These are phyloP conservation scores for Monopterus albus DNA, from an alignment of 2,113 vertebrate genomes.

Conservation along the genomic window DNA sequence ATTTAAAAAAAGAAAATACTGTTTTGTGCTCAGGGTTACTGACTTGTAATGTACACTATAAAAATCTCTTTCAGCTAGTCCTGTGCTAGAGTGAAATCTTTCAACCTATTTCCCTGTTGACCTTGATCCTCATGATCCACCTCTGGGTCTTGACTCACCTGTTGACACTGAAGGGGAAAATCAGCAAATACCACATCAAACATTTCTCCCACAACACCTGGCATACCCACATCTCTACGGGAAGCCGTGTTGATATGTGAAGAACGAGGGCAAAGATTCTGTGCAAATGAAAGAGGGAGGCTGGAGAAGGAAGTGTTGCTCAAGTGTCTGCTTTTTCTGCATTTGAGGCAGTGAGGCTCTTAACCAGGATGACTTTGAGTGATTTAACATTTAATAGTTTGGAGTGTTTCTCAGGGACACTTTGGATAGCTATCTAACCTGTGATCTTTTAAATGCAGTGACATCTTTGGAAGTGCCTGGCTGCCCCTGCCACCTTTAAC, in stretches of 20 bases:
- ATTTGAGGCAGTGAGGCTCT: neutral
- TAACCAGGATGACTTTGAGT: neutral
- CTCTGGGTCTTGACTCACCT: neutral
- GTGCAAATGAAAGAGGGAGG: neutral
- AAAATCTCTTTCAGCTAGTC: too few relatives aligned
- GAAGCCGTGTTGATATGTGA: neutral
- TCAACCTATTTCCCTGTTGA: neutral
- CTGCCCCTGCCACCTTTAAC: slow-evolving; percentile 20
- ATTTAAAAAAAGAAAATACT: too few relatives aligned
- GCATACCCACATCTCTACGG: too few relatives aligned
- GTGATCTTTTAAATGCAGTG: slow-evolving; percentile 47
- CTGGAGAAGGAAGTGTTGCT: neutral
- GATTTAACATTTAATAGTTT: slow-evolving; percentile 8
- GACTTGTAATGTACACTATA: too few relatives aligned
- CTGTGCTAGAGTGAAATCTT: too few relatives aligned
- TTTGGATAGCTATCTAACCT: slow-evolving; percentile 15
- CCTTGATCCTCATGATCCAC: neutral
- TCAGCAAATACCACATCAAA: neutral
- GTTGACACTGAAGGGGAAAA: neutral
- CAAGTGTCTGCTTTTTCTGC: neutral
- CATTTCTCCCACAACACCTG: neutral
- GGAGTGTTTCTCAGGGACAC: slow-evolving; percentile 39
- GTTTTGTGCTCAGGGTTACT: too few relatives aligned
- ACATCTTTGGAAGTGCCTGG: slow-evolving; percentile 12
- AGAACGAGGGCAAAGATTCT: neutral